phyloP scores from a whole-genome alignment of 2,113 vertebrate genomes.

The Collichthys lucidus region DNA sequence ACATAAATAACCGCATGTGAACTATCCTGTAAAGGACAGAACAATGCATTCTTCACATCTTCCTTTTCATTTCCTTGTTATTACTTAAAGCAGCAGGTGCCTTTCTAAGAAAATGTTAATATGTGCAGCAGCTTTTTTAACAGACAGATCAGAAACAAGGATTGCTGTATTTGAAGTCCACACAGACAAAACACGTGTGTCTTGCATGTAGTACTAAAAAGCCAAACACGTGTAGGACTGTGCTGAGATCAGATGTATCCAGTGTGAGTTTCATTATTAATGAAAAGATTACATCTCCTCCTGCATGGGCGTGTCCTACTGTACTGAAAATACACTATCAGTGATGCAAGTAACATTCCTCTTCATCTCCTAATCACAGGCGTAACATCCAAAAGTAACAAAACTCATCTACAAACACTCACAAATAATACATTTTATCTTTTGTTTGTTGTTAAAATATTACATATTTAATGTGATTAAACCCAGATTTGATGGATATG shows the following conservation, averaged over 20 bases:
- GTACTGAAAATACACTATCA: not conserved
- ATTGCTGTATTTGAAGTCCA: not conserved
- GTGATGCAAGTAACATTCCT: conserved; percentile 28
- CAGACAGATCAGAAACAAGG: conserved; percentile 1
- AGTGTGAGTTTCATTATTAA: not conserved
- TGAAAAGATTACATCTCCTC: conserved; percentile 10
- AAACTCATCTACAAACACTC: too few relatives aligned
- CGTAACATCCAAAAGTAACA: not conserved
- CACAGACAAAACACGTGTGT: not conserved
- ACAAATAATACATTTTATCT: not conserved
- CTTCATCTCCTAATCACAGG: not conserved
- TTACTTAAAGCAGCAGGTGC: not conserved
- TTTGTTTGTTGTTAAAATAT: too few relatives aligned
- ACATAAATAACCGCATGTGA: not conserved
- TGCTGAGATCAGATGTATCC: not conserved
- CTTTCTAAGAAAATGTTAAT: too few relatives aligned
- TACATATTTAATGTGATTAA: not conserved
- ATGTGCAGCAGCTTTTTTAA: conserved; percentile 4
- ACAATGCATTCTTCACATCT: not conserved
- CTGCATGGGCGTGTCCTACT: not conserved
- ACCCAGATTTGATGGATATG: not conserved
- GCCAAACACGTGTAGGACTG: not conserved
- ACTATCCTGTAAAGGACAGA: not conserved
- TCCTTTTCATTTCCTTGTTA: not conserved
- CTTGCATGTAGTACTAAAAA: not conserved